phyloP scores from a whole-genome alignment of 2,113 vertebrate genomes.

The Urocitellus parryii region DNA sequence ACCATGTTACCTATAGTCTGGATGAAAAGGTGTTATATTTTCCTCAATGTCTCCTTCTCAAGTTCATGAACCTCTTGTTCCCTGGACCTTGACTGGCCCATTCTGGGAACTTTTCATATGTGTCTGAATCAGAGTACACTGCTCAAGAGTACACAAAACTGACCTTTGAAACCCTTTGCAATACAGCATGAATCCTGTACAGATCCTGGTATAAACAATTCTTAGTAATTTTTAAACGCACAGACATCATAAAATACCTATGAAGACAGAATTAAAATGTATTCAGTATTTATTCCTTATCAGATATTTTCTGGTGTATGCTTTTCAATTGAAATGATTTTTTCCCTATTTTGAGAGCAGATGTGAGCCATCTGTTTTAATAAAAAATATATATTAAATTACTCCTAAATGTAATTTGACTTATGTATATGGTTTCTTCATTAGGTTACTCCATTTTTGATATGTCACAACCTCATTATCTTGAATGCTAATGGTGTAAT shows the following conservation, averaged over 20 bases:
- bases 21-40: not conserved
- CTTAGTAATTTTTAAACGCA: not conserved
- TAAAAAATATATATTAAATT: slow-evolving; percentile 77
- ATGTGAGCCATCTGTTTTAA: slow-evolving; percentile 80
- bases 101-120: not conserved
- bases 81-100: fast-evolving
- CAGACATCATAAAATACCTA: not conserved
- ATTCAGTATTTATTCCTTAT: slow-evolving; percentile 37
- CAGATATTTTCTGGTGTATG: slow-evolving; percentile 22
- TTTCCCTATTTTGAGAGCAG: slow-evolving; percentile 62
- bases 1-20: not conserved
- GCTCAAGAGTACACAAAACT: not conserved
- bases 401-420: slow-evolving; percentile 74
- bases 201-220: not conserved
- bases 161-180: not conserved
- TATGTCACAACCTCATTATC: slow-evolving; percentile 70
- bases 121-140: fast-evolving
- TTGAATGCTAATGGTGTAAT: slow-evolving; percentile 59
- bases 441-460: slow-evolving; percentile 67
- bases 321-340: slow-evolving; percentile 30
- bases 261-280: not conserved
- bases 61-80: not conserved
- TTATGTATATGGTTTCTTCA: slow-evolving; percentile 73
- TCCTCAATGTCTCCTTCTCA: not conserved
- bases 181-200: not conserved